These are phyloP conservation scores for Zhuqinia jingwanae DNA, from an alignment of 2,888 invertebrate genomes.

Conservation along the genomic window DNA sequence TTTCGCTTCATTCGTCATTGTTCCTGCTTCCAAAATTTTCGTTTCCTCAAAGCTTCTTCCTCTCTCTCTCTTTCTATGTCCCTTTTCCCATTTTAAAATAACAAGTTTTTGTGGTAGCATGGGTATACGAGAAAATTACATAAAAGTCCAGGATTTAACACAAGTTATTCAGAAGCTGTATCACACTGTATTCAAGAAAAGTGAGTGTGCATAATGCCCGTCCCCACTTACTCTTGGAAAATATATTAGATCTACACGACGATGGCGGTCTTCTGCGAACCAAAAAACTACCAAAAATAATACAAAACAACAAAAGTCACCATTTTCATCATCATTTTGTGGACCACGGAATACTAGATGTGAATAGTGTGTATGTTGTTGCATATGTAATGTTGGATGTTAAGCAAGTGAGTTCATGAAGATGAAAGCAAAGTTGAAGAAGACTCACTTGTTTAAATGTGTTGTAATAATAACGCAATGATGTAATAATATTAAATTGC, in stretches of 20 bases:
- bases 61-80: too few relatives aligned
- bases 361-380: too few relatives aligned
- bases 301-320: conserved; percentile 26
- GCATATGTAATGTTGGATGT: conserved; percentile 5
- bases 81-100: conserved; percentile 52
- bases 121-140: background rate
- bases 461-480: conserved; percentile 64
- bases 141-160: background rate
- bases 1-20: conserved; percentile 63
- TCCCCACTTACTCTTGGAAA: conserved; percentile 17
- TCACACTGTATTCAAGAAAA: background rate
- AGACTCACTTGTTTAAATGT: conserved; percentile 62
- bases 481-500: conserved; percentile 71
- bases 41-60: background rate
- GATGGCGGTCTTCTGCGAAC: background rate
- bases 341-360: too few relatives aligned
- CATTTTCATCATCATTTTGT: too few relatives aligned
- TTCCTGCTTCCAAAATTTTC: conserved; percentile 46
- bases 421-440: conserved; percentile 57
- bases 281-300: conserved; percentile 1
- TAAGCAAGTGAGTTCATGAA: conserved; percentile 37
- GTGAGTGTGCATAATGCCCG: conserved; percentile 19
- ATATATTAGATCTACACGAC: conserved; percentile 15
- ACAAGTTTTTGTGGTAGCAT: conserved; percentile 28
- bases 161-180: conserved; percentile 8